phyloP scores from a whole-genome alignment of 2,113 vertebrate species.

The Lipophrys pholis region DNA sequence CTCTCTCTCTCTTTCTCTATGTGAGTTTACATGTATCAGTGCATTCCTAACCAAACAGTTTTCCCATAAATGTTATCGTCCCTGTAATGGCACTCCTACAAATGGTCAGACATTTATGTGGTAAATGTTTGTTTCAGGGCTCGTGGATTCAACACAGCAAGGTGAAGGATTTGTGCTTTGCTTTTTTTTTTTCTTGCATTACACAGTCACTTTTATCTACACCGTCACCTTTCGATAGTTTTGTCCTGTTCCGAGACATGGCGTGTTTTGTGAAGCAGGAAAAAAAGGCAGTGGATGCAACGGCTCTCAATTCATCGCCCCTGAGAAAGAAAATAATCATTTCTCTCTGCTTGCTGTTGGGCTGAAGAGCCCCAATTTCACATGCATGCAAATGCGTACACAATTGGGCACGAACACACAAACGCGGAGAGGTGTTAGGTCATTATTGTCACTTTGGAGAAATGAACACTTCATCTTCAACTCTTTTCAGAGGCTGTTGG shows the following conservation, averaged over 20 bases:
- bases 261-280: slow-evolving; percentile 26
- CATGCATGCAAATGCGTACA: slow-evolving; percentile 36
- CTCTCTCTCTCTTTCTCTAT: no score
- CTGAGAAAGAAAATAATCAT: slow-evolving; percentile 36
- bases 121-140: slow-evolving; percentile 26
- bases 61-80: background rate
- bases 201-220: slow-evolving; percentile 27
- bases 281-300: slow-evolving; percentile 11
- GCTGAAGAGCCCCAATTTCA: slow-evolving; percentile 40
- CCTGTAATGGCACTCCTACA: slow-evolving; percentile 16
- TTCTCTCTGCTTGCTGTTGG: slow-evolving; percentile 50
- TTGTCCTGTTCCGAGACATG: slow-evolving; percentile 2
- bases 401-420: background rate
- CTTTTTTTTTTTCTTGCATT: slow-evolving; percentile 23
- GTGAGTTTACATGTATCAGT: no score
- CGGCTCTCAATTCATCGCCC: slow-evolving; percentile 45
- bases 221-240: slow-evolving; percentile 4
- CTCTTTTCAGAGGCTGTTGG: slow-evolving; percentile 48
- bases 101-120: slow-evolving; percentile 14
- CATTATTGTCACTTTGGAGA: slow-evolving; percentile 63
- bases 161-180: slow-evolving; percentile 23
- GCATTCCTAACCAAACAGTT: no score
- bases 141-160: background rate
- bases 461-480: slow-evolving; percentile 59
- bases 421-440: slow-evolving; percentile 23